Percentiles rank a stretch among this genome's conserved stretches.
Evolutionary conservation across 2,888 invertebrate species (phyloP).

Genomic region (Temnothorax rugatulus): DNA sequence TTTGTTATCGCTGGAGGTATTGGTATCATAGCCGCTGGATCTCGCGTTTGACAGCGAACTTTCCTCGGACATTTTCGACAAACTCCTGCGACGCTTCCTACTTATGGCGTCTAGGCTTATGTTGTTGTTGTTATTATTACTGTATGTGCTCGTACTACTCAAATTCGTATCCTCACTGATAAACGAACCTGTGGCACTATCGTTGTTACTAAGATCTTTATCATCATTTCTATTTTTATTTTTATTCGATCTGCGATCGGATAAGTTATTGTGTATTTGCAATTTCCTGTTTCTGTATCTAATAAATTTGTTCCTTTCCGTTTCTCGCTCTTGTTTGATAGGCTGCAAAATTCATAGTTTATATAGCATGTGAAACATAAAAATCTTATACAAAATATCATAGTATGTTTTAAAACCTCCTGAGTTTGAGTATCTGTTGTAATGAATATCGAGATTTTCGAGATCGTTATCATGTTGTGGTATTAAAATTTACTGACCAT

Average conservation of each 20-base stretch:
- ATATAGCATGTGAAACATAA: background rate
- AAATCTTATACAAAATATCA: background rate
- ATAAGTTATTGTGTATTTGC: constrained; percentile 79
- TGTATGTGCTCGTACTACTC: constrained; percentile 69
- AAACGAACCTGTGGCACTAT: constrained; percentile 66
- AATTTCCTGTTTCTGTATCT: constrained; percentile 72
- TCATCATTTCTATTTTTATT: constrained; percentile 63
- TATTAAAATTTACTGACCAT: background rate
- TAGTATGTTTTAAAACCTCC: background rate
- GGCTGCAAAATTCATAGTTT: constrained; percentile 61
- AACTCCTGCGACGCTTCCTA: constrained; percentile 67
- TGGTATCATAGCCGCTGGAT: constrained; percentile 76
- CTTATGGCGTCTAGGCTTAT: constrained; percentile 59
- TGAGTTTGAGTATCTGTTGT: background rate
- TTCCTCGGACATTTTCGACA: constrained; percentile 75
- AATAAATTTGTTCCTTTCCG: constrained; percentile 54
- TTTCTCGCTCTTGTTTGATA: constrained; percentile 63
- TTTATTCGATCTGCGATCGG: constrained; percentile 48
- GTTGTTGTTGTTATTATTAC: constrained; percentile 76
- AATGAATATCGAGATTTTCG: background rate
- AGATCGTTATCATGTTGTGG: background rate
- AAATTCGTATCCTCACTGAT: constrained; percentile 72
- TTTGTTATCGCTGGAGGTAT: constrained; percentile 67
- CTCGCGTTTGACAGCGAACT: constrained; percentile 66
- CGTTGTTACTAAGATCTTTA: constrained; percentile 56